Conservation (phyloP, 2,113 vertebrate species). For the Gracilinanus agilis region DNA sequence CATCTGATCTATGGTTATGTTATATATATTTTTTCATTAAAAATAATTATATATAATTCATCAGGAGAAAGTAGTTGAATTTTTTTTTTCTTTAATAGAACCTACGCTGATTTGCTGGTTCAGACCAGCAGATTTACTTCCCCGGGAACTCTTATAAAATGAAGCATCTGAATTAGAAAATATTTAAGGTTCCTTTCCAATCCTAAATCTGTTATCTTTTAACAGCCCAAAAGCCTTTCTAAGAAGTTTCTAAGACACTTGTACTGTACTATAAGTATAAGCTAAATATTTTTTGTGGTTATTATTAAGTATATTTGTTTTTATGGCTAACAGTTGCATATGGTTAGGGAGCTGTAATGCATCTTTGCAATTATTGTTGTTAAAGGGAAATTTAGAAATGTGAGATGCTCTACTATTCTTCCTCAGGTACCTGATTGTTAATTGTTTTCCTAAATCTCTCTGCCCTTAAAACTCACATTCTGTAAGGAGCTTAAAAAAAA, state of each 20-base stretch:
- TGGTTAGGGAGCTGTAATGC: neutral
- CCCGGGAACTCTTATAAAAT: neutral
- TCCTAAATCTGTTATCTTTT: neutral
- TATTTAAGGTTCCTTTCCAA: neutral
- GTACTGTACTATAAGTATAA: neutral
- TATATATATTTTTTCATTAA: neutral
- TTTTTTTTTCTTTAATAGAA: neutral
- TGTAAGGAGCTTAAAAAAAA: neutral
- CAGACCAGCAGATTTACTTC: neutral
- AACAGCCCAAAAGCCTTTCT: neutral
- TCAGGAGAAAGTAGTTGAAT: neutral
- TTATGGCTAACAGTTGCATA: neutral
- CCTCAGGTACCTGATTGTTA: neutral
- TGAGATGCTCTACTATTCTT: neutral
- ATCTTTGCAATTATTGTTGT: neutral
- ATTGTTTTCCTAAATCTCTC: neutral
- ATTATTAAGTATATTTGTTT: neutral
- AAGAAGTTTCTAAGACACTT: neutral
- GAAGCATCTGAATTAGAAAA: neutral
- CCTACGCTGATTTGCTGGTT: neutral
- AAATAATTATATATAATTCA: neutral
- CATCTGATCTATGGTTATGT: neutral
- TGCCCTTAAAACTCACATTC: neutral
- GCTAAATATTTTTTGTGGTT: neutral
- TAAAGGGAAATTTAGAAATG: neutral